Evolutionary conservation across 2,888 invertebrate species (phyloP).

Genomic region (Epirrhoe alternata): DNA sequence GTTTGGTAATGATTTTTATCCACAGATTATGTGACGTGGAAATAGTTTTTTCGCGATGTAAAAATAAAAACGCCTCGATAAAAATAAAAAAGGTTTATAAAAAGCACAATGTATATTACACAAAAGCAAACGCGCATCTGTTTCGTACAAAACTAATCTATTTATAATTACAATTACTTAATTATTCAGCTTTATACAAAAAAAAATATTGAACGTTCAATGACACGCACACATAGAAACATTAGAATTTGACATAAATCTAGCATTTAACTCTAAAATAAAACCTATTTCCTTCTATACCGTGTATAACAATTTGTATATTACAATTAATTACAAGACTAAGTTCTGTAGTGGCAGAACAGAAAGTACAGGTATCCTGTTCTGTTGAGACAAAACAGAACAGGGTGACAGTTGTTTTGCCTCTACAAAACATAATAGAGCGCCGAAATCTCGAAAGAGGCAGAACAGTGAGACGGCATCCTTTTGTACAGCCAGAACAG

Average conservation of each 20-base stretch:
- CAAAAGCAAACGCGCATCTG: conserved; percentile 43
- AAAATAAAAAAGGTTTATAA: conserved; percentile 28
- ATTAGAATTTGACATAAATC: conserved; percentile 26
- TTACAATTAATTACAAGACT: conserved; percentile 13
- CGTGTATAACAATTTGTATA: conserved; percentile 21
- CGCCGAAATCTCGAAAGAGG: too few relatives aligned
- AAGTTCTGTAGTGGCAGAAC: too few relatives aligned
- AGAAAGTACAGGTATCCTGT: too few relatives aligned
- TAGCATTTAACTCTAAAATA: conserved; percentile 31
- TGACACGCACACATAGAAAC: conserved; percentile 30
- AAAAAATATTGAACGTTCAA: conserved; percentile 15
- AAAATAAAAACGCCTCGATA: not conserved
- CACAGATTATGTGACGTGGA: too few relatives aligned
- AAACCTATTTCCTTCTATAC: conserved; percentile 17
- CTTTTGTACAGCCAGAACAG: too few relatives aligned
- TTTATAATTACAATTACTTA: conserved; percentile 39
- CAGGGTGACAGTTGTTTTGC: too few relatives aligned
- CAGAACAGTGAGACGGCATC: too few relatives aligned
- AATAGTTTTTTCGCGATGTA: too few relatives aligned
- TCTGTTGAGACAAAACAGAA: too few relatives aligned
- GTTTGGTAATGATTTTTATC: too few relatives aligned
- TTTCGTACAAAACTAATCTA: conserved; percentile 44
- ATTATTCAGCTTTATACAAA: conserved; percentile 36
- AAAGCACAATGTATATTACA: conserved; percentile 42
- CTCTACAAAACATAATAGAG: too few relatives aligned